Evolutionary conservation across 1,140 invertebrate genomes (phyloP).

Genomic region (Myzus persicae): DNA sequence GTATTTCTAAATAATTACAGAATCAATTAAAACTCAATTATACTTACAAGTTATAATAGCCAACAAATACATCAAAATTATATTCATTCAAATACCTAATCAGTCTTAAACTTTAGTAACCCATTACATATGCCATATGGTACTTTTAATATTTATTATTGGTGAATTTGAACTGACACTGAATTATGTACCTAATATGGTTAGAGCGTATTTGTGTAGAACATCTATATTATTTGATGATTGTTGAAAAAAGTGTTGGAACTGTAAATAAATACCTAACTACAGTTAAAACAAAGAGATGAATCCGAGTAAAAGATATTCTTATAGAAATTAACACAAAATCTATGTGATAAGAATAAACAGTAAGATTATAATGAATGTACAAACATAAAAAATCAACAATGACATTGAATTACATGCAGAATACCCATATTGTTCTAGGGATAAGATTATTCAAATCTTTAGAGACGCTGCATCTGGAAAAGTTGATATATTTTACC

Average conservation of each 20-base stretch:
- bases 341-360: not conserved
- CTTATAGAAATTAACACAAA: not conserved
- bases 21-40: not conserved
- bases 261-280: not conserved
- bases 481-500: not conserved
- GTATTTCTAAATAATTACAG: not conserved
- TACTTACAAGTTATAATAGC: too few species aligned
- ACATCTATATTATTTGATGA: not conserved
- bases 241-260: not conserved
- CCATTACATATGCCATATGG: not conserved
- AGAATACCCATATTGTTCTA: not conserved
- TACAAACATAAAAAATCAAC: not conserved
- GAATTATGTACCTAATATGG: too few species aligned
- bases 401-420: not conserved
- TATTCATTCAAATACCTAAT: not conserved
- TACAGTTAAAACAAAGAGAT: not conserved
- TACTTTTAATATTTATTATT: not conserved
- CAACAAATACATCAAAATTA: not conserved
- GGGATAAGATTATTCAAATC: not conserved
- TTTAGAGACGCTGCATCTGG: not conserved
- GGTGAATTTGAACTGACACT: too few species aligned
- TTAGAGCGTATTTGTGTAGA: not conserved
- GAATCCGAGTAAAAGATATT: not conserved
- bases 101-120: not conserved
- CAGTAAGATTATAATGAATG: not conserved